phyloP scores from a whole-genome alignment of 2,113 vertebrate species.

The Myrmecobius fasciatus region DNA sequence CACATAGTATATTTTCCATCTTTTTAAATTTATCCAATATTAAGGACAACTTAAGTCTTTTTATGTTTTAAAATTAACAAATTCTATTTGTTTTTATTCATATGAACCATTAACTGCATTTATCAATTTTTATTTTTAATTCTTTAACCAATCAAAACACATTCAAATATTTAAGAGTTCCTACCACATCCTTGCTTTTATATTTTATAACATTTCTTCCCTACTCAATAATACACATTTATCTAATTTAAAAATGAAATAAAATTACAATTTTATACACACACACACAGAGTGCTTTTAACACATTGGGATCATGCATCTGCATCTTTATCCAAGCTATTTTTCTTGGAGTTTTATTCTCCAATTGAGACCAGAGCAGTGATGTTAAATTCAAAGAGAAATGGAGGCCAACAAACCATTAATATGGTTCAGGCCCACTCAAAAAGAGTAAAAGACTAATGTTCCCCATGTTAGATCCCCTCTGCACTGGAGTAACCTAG shows the following conservation, averaged over 20 bases:
- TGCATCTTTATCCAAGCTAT: neutral
- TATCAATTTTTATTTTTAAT: constrained; percentile 37
- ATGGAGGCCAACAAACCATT: neutral
- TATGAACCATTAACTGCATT: constrained; percentile 29
- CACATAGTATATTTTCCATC: constrained; percentile 34
- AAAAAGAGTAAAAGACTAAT: neutral
- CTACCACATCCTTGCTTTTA: neutral
- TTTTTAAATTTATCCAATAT: constrained; percentile 22
- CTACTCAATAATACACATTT: constrained; percentile 20
- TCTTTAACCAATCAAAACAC: constrained; percentile 48
- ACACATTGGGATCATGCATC: neutral
- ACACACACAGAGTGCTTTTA: neutral
- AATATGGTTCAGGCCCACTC: neutral
- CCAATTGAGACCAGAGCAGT: neutral
- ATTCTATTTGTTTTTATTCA: constrained; percentile 12
- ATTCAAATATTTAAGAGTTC: constrained; percentile 46
- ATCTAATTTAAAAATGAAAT: constrained; percentile 32
- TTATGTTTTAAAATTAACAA: constrained; percentile 34
- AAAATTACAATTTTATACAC: neutral
- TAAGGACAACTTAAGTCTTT: constrained; percentile 15
- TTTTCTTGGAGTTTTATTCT: neutral
- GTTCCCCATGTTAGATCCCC: neutral
- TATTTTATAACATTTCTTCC: constrained; percentile 47
- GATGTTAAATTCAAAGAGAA: neutral
- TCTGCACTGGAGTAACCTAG: neutral